Percentiles rank a stretch among this genome's conserved stretches.
Conservation (phyloP, 1,140 invertebrate species). For the Papilio polyxenes region DNA sequence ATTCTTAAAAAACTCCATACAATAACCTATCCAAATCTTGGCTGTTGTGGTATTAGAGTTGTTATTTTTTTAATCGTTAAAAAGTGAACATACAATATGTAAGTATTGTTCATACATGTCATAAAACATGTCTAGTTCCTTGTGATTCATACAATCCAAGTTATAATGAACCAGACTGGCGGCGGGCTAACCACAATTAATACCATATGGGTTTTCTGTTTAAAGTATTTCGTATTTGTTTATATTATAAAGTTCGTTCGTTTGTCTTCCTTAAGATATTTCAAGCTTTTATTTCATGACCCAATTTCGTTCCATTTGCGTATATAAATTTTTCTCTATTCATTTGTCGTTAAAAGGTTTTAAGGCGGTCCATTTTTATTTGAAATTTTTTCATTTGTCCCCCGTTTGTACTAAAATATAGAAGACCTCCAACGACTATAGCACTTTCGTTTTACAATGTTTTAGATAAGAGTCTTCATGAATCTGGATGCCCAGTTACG, state of each 20-base stretch:
- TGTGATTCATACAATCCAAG: constrained; percentile 22
- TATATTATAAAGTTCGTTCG: constrained; percentile 19
- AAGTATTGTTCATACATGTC: not conserved
- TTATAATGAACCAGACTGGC: constrained; percentile 20
- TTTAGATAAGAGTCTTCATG: too few species aligned
- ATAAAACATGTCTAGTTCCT: constrained; percentile 8
- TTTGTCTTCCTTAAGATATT: constrained; percentile 23
- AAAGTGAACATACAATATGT: not conserved
- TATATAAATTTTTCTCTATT: not conserved
- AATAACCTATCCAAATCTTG: not conserved
- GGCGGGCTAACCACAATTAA: constrained; percentile 29
- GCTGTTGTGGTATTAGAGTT: not conserved
- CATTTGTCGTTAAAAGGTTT: not conserved
- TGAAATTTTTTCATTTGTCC: not conserved
- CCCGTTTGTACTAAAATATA: not conserved
- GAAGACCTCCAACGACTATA: constrained; percentile 1
- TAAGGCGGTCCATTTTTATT: constrained; percentile 10
- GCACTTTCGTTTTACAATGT: too few species aligned
- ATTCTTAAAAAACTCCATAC: not conserved
- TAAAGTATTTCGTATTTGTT: constrained; percentile 7
- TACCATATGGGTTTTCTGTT: constrained; percentile 35
- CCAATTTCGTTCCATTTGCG: not conserved
- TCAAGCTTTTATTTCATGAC: not conserved
- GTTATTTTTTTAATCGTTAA: not conserved
- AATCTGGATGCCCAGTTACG: too few species aligned